Base-by-base conservation (phyloP, 1,140 invertebrate species). In the Nephotettix cincticeps region DNA sequence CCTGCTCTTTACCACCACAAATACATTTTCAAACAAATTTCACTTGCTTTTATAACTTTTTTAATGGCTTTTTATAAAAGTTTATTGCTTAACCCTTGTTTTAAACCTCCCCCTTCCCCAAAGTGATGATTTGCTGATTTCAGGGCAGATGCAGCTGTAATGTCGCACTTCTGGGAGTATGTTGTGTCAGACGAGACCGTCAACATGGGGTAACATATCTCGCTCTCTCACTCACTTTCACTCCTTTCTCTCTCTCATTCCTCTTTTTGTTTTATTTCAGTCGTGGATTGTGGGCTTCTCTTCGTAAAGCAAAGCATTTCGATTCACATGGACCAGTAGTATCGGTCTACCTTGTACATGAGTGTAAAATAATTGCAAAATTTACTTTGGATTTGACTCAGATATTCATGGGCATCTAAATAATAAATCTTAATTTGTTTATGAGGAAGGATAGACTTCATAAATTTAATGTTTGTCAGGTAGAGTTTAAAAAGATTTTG, bases 91-190 rank as follows among this genome's bases (percentile, higher is more conserved):
- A n/a, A n/a, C n/a, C n/a, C n/a, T n/a, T 36, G 32, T 36, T 6
- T 4, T 30, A 69, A 36, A 72, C 32, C 51, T 28, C 32, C 40
- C 51, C n/a, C 28, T 32, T 72, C 58, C n/a, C 21, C 25, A 25
- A 23, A 27, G 23, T 61, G 21, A 61, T 27, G 32, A 68, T 72
- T 45, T 70, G 29, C 45, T 28, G 27, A 1, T 71, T 71, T 71
- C 83, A 96, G 94, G 94, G 94, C 92, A 75, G 95, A 97, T 85
- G 95, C 94, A 78, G 93, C 94, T 73, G 88, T 96, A 76, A 91
- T 93, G 87, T 91, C 92, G 72, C 94, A 96, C 83, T 82, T 94
- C 67, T 96, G 94, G 94, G 94, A 97, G 83, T 90, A 84, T 83
- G 83, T 91, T 64, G 80, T 95, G 69, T 84, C 85, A 74, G 86